Percentiles rank a stretch among this genome's conserved stretches.
phyloP scores from a whole-genome alignment of 2,888 invertebrate genomes.

The Plutella xylostella region DNA sequence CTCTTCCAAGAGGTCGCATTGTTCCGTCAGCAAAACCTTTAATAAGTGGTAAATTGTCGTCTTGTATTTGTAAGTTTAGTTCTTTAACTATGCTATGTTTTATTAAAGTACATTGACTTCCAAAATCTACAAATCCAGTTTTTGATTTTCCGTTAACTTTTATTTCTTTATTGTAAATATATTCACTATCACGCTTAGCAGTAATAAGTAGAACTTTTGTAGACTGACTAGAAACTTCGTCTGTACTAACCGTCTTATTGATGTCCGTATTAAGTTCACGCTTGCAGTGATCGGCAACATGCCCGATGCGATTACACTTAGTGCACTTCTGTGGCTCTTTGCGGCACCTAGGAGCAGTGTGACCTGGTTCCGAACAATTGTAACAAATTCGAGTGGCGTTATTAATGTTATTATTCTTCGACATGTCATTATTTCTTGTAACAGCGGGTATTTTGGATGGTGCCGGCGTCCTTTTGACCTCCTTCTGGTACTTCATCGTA shows the following conservation, averaged over 20 bases:
- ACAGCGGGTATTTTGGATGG: neutral
- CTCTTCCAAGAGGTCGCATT: constrained; percentile 1
- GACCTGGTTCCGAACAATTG: constrained; percentile 5
- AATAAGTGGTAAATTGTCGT: neutral
- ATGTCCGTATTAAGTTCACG: too few species aligned
- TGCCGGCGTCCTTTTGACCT: neutral
- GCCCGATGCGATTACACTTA: neutral
- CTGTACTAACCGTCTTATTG: too few species aligned
- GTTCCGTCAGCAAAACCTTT: constrained; percentile 4
- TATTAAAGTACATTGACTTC: neutral
- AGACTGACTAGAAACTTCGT: neutral
- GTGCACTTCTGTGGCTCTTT: constrained; percentile 1
- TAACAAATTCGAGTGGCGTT: neutral
- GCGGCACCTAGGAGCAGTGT: neutral
- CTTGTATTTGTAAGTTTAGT: neutral
- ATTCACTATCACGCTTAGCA: neutral
- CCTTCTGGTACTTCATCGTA: neutral
- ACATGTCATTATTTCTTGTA: neutral
- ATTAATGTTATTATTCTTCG: too few species aligned
- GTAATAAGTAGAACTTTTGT: neutral
- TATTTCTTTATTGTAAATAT: neutral
- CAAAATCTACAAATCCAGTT: constrained; percentile 1
- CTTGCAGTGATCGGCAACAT: neutral
- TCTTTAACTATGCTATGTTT: neutral
- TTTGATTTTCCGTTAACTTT: neutral